A percentile compares a stretch with the other conserved stretches of the same genome.
Conservation (phyloP, 2,113 vertebrate genomes). For the Daphoenositta chrysoptera region DNA sequence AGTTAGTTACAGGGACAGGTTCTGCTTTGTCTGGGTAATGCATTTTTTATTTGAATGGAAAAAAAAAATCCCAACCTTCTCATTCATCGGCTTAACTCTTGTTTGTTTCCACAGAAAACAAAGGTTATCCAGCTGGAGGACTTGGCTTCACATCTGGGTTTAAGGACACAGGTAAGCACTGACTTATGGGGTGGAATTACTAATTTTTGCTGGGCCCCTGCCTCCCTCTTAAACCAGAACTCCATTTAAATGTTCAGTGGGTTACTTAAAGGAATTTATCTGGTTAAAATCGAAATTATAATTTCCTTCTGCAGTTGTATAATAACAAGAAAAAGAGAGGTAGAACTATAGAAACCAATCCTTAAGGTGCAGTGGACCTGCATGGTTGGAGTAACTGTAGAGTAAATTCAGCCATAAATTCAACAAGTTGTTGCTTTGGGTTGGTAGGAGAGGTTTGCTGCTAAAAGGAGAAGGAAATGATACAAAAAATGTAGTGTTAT, state of each 20-base stretch:
- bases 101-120: slow-evolving; percentile 72
- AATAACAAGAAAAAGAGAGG: background rate
- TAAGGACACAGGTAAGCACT: slow-evolving; percentile 86
- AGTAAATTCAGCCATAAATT: background rate
- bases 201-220: background rate
- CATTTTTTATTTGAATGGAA: background rate
- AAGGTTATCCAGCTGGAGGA: slow-evolving; percentile 96
- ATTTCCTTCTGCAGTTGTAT: background rate
- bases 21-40: background rate
- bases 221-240: background rate
- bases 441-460: background rate
- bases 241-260: background rate
- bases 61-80: background rate
- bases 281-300: background rate
- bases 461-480: background rate
- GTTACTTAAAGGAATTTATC: background rate
- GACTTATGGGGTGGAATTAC: background rate
- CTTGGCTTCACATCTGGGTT: slow-evolving; percentile 88
- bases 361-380: background rate
- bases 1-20: background rate
- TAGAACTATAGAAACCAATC: background rate
- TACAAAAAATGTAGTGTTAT: background rate
- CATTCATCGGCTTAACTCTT: background rate
- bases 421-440: background rate
- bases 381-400: background rate